Conservation (phyloP, 2,113 vertebrate species). For the Oreotrochilus melanogaster region DNA sequence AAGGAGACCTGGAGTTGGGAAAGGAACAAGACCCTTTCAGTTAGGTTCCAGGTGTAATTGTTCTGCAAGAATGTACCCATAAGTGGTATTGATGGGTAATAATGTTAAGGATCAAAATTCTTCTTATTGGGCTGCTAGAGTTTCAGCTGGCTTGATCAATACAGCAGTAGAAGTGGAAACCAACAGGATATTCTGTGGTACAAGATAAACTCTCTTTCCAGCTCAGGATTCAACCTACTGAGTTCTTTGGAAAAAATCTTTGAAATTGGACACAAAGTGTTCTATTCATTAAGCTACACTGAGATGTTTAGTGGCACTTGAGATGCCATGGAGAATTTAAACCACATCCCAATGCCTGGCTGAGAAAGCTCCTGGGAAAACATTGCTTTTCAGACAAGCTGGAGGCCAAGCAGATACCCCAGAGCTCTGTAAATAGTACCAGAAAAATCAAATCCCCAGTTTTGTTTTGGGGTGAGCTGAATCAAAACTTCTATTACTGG, state of each 20-base stretch:
- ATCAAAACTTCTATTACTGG: background rate
- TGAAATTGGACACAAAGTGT: background rate
- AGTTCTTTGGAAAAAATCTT: background rate
- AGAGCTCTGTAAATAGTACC: background rate
- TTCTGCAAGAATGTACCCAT: background rate
- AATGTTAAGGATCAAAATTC: background rate
- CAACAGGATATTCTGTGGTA: background rate
- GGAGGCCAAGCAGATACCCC: background rate
- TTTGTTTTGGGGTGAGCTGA: background rate
- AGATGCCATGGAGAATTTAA: background rate
- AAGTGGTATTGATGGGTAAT: background rate
- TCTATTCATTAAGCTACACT: background rate
- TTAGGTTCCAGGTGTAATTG: background rate
- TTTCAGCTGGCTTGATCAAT: background rate
- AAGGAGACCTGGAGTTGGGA: background rate
- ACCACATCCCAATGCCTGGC: background rate
- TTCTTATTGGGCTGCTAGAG: background rate
- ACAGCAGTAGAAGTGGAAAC: background rate
- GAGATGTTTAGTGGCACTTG: background rate
- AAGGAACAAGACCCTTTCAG: background rate
- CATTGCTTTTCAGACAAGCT: background rate
- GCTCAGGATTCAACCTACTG: background rate
- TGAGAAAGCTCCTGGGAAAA: background rate
- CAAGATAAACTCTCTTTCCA: background rate
- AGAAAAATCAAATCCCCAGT: rapidly evolving